A percentile compares a stretch with the other conserved stretches of the same genome.
These are phyloP conservation scores for Antidorcas marsupialis DNA, from an alignment of 2,113 vertebrate genomes.

Conservation along the genomic window DNA sequence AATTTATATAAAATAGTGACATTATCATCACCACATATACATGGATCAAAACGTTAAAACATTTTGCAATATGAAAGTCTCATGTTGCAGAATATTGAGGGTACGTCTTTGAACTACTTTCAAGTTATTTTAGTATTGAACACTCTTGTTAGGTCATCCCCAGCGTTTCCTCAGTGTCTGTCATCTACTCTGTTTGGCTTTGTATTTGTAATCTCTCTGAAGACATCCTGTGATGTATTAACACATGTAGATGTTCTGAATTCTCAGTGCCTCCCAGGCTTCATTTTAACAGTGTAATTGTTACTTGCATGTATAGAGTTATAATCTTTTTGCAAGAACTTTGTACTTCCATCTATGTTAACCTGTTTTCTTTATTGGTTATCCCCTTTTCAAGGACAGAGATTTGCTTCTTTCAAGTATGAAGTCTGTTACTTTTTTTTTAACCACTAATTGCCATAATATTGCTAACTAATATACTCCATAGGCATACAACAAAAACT, in stretches of 20 bases:
- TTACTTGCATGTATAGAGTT: background rate
- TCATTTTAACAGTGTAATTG: background rate
- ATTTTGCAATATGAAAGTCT: background rate
- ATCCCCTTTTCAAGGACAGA: background rate
- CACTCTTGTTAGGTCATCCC: background rate
- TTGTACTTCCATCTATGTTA: background rate
- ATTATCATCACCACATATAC: background rate
- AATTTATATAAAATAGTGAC: background rate
- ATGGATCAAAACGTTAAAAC: background rate
- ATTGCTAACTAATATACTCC: background rate
- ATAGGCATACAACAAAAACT: background rate
- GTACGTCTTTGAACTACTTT: background rate
- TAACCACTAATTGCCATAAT: background rate
- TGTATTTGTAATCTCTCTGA: background rate
- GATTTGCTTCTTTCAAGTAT: background rate
- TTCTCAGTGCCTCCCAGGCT: background rate
- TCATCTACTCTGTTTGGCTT: accelerated
- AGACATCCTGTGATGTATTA: background rate
- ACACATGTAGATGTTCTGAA: background rate
- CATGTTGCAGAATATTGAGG: background rate
- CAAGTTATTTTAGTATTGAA: background rate
- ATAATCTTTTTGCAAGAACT: background rate
- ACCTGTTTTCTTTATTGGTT: background rate
- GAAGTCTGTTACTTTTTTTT: background rate
- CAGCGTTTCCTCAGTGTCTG: background rate